These are phyloP conservation scores for Orthosia incerta DNA, from an alignment of 2,888 invertebrate species.

Conservation along the genomic window DNA sequence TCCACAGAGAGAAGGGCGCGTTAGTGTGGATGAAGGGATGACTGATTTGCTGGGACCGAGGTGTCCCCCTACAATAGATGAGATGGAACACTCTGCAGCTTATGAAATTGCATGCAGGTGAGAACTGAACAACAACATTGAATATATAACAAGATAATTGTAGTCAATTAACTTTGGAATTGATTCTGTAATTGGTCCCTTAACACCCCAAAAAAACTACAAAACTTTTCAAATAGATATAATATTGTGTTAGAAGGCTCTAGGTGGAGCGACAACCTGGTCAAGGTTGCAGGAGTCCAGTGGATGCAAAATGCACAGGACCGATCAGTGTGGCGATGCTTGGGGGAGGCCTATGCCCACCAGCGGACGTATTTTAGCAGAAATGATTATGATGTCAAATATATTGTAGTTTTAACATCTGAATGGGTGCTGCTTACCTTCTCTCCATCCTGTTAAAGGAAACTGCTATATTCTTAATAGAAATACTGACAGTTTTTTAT, in stretches of 20 bases:
- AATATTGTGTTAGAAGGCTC: too few species aligned
- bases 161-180: not conserved
- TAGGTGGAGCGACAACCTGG: too few species aligned
- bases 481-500: not conserved
- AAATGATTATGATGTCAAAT: not conserved
- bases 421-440: not conserved
- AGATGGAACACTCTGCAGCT: slow-evolving; percentile 94
- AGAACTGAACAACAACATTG: slow-evolving; percentile 7
- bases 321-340: too few species aligned
- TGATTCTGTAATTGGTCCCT: too few species aligned
- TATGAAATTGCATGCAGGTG: slow-evolving; percentile 93
- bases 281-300: too few species aligned
- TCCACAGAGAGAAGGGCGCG: slow-evolving; percentile 91
- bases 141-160: too few species aligned
- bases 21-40: slow-evolving; percentile 90
- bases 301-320: too few species aligned
- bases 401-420: not conserved
- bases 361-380: too few species aligned
- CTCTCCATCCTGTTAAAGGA: not conserved
- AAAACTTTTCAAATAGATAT: too few species aligned
- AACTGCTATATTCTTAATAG: not conserved
- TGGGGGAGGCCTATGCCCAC: too few species aligned
- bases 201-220: not conserved
- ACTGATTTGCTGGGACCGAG: slow-evolving; percentile 92
- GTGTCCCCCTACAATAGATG: slow-evolving; percentile 93